Base-by-base conservation (phyloP, 2,888 invertebrate genomes). In the Chesias legatella region DNA sequence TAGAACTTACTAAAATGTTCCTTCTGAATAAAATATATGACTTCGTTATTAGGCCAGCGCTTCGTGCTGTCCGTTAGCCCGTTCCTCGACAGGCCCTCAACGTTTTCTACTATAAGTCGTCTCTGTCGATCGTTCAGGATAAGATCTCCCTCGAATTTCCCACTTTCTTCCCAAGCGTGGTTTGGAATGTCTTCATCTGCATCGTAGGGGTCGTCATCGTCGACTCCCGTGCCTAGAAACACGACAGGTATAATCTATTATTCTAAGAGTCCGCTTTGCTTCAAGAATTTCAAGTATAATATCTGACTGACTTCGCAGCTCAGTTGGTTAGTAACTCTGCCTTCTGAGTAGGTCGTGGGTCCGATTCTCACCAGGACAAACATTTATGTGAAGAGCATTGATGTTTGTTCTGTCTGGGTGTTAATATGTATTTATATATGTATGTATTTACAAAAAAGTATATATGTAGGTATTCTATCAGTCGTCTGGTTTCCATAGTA, bases 81-180 rank as follows among this genome's bases (percentile, higher is more conserved):
- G 48, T 89, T 89, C 33, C 88, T 76, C 1, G 84, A 73, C 0
- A 88, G 67, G 4, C 85, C 86, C 44, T 85, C 85, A 1, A 88
- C 79, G 20, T 79, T 74, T 40, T 80, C 75, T 0, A 89, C 75
- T 20, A 89, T 81, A 33, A 76, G 53, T n/a, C 78, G 64, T 45
- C 88, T 66, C 53, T 89, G 89, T 10, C 77, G 64, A 10, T 88
- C 85, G 39, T 88, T 88, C 5, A 89, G 69, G 32, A 89, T 75
- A 13, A 90, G 71, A 49, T 90, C 90, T 7, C 90, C 90, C 53
- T 90, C 90, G 42, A 90, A 89, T 54, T 88, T 83, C 5, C 88
- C 89, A 47, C 89, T 89, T 22, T 82, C 78, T 52, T 88, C 88
- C 85, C 89, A 89, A 4, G 88, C 83, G 42, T 88, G 69, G 37